These are phyloP conservation scores for Acrocephalus arundinaceus DNA, from an alignment of 2,113 vertebrate genomes.

Conservation along the genomic window DNA sequence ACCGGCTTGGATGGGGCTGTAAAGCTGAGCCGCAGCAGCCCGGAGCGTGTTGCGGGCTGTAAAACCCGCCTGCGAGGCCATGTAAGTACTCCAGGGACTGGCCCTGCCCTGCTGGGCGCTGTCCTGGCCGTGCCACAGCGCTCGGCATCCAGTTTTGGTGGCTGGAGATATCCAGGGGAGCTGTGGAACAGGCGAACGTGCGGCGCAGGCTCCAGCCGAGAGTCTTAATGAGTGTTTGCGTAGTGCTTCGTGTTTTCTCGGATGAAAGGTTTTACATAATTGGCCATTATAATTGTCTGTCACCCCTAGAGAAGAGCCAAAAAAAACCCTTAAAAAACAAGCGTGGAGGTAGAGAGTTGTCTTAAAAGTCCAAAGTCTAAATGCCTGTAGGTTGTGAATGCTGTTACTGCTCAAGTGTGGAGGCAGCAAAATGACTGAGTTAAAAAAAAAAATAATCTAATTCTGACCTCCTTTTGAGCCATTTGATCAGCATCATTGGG, in stretches of 20 bases:
- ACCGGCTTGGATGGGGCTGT: background rate
- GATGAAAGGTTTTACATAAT: conserved; percentile 58
- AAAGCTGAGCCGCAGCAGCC: background rate
- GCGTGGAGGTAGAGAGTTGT: background rate
- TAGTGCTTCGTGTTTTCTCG: background rate
- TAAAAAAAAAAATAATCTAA: background rate
- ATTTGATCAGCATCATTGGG: background rate
- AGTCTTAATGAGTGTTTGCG: conserved; percentile 27
- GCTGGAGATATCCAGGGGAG: background rate
- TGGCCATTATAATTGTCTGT: conserved; percentile 34
- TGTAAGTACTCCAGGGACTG: background rate
- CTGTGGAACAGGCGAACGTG: background rate
- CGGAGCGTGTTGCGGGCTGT: background rate
- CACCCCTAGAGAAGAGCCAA: background rate
- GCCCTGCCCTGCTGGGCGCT: background rate
- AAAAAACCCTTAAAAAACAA: background rate
- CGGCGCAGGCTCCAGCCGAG: background rate
- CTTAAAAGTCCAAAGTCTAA: background rate
- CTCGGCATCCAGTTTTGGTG: background rate
- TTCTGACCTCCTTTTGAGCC: background rate
- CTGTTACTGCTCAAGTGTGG: background rate
- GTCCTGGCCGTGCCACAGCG: background rate
- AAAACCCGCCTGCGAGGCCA: background rate
- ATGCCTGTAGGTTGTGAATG: background rate
- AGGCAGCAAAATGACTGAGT: background rate